Conservation (phyloP, 2,797 vertebrate genomes). For the Ptychadena robeensis region DNA sequence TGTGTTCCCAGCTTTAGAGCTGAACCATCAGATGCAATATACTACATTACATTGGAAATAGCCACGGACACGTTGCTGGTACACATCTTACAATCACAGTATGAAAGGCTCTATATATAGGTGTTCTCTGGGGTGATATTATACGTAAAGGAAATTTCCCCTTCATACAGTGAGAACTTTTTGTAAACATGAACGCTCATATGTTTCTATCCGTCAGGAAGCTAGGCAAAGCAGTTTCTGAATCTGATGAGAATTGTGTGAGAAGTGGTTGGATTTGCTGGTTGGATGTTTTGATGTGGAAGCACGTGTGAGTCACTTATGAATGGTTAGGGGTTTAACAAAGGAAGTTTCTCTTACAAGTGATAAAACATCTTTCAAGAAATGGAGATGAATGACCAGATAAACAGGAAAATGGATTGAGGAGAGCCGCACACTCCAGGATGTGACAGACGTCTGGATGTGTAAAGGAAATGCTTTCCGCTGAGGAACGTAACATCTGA, state of each 20-base stretch:
- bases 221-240: neutral
- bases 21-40: too few species aligned
- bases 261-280: neutral
- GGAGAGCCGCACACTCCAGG: neutral
- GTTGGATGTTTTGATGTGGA: constrained; percentile 9
- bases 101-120: neutral
- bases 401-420: constrained; percentile 29
- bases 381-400: constrained; percentile 16
- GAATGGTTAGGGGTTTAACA: neutral
- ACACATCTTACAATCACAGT: neutral
- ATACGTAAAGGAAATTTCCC: neutral
- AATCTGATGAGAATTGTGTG: neutral
- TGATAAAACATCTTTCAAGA: constrained; percentile 12
- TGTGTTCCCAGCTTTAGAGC: too few species aligned
- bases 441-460: constrained; percentile 2
- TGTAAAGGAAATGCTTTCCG: neutral
- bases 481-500: neutral
- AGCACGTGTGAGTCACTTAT: constrained; percentile 1
- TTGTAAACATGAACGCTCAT: neutral
- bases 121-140: too few species aligned
- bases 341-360: constrained; percentile 18
- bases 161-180: neutral
- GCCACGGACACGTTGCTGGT: too few species aligned
- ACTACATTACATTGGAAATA: too few species aligned
- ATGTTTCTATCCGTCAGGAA: neutral